Conservation (phyloP, 2,888 invertebrate species). For the Apodemia mormo region DNA sequence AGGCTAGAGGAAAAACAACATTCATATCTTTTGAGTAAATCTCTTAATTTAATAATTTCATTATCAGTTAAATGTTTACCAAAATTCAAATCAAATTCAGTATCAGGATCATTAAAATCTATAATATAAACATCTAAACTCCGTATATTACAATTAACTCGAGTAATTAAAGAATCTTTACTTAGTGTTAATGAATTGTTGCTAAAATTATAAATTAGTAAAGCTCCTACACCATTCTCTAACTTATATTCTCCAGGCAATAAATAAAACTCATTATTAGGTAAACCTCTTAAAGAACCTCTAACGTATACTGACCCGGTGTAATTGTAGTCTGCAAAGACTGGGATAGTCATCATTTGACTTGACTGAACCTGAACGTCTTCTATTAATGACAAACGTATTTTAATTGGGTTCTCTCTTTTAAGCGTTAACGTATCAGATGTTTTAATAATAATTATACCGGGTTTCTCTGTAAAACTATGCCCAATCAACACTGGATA, state of each 20-base stretch:
- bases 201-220: slow-evolving; percentile 8
- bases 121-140: slow-evolving; percentile 11
- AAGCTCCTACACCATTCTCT: background rate
- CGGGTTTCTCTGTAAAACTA: background rate
- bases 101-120: background rate
- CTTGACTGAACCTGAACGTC: background rate
- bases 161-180: background rate
- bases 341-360: background rate
- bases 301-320: background rate
- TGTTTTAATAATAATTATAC: background rate
- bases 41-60: background rate
- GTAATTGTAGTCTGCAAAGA: too few relatives aligned
- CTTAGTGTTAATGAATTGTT: background rate
- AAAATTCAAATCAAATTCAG: background rate
- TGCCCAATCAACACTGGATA: background rate
- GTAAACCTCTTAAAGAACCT: slow-evolving; percentile 10
- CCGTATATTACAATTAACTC: background rate
- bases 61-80: background rate
- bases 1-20: background rate
- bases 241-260: slow-evolving; percentile 16
- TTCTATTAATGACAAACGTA: background rate
- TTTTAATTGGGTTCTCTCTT: background rate
- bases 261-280: slow-evolving; percentile 19
- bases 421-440: too few relatives aligned
- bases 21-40: background rate